Evolutionary conservation across 2,113 vertebrate species (phyloP).

Genomic region (Lampris incognitus): DNA sequence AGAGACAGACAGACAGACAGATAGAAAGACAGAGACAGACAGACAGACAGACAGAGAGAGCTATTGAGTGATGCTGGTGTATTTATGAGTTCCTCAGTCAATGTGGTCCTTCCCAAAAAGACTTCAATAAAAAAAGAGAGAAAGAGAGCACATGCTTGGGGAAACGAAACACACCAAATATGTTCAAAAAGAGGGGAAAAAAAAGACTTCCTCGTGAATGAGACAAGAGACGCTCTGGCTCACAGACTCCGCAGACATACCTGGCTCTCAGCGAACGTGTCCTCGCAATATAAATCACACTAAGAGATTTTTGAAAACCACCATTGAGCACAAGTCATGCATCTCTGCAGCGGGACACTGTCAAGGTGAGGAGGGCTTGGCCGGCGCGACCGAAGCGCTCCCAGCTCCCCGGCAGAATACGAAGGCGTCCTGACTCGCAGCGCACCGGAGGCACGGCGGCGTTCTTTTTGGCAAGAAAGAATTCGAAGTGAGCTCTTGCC

Average conservation of each 20-base stretch:
- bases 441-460: conserved; percentile 57
- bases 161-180: conserved; percentile 39
- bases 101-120: conserved; percentile 28
- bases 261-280: conserved; percentile 69
- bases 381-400: conserved; percentile 55
- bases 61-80: not conserved
- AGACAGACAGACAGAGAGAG: no score
- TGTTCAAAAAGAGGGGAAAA: conserved; percentile 37
- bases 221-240: conserved; percentile 39
- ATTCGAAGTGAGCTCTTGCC: conserved; percentile 68
- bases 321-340: conserved; percentile 76
- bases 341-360: conserved; percentile 67
- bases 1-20: no score
- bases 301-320: conserved; percentile 68
- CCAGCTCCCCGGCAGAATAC: conserved; percentile 56
- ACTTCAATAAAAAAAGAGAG: conserved; percentile 16
- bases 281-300: conserved; percentile 68
- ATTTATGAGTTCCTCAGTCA: conserved; percentile 20
- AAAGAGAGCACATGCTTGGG: conserved; percentile 14
- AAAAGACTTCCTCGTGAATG: conserved; percentile 35
- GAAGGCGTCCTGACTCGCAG: conserved; percentile 55
- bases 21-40: no score
- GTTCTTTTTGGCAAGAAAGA: conserved; percentile 64
- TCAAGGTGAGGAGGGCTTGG: conserved; percentile 57
- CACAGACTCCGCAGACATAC: conserved; percentile 60